Evolutionary conservation across 1,140 invertebrate genomes (phyloP), one percentile per base, ranked within the genome.

Genomic region (Idris sp.): DNA sequence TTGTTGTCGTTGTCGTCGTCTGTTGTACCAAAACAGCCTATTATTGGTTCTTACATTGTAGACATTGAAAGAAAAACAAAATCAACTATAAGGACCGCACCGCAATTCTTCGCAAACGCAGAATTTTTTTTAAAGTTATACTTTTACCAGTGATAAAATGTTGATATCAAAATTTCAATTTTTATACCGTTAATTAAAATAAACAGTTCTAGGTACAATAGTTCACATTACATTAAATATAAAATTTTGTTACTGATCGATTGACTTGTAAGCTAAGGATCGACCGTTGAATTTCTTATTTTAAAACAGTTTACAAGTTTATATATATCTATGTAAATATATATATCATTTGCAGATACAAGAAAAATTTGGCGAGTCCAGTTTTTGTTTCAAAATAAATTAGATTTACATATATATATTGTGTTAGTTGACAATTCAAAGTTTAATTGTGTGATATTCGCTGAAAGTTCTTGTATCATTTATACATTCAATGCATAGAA

Each of bases 1-100:
- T 35, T 31, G 26, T 48, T 33, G 49, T 69, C 54, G 53, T 69
- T 69, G 65, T 69, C 65, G 65, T 69, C 54, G 54, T 69, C 65
- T 44, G 44, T 38, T 54, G 49, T 36, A 56, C 18, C 28, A 31
- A 36, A 36, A n/a, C n/a, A 13, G 31, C 15, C 16, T 58, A 13
- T 56, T 40, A 28, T 51, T 54, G 25, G 18, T 54, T 54, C 16
- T 13, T 41, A 54, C 11, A 31, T 46, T 25, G 4, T 22, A 15
- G 28, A n/a, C n/a, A 25, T 35, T 8, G 1, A 35, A 35, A 13
- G 2, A 35, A 4, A 33, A 26, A 6, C 7, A 41, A 15, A 8
- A 30, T 38, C 22, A n/a, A 28, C 26, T 2, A 28, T 46, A 22
- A 26, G 36, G 28, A 33, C 33, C 51, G 43, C 62, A 65, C 61